phyloP scores from a whole-genome alignment of 2,888 invertebrate genomes.

The Eristalinus sepulchralis region DNA sequence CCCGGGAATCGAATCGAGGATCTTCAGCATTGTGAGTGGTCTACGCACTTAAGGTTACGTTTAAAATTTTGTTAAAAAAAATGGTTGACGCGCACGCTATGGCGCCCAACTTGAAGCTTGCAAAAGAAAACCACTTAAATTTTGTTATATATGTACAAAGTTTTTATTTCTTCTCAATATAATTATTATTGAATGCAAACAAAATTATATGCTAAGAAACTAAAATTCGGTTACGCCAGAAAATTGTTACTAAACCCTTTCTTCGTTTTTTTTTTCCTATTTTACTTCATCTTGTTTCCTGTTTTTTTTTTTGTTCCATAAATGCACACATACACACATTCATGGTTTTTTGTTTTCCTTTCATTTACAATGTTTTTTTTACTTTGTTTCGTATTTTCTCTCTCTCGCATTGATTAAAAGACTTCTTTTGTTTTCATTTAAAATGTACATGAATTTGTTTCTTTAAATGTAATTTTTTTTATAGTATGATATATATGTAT shows the following conservation, averaged over 20 bases:
- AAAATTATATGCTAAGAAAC: conserved; percentile 30
- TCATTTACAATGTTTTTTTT: conserved; percentile 19
- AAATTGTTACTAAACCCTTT: conserved; percentile 6
- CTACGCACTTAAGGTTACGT: too few relatives aligned
- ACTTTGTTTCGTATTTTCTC: neutral
- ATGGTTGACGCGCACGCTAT: too few relatives aligned
- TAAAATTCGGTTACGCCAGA: conserved; percentile 26
- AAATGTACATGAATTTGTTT: neutral
- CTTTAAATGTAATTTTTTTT: neutral
- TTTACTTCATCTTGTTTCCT: neutral
- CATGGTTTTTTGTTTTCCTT: neutral
- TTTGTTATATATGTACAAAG: conserved; percentile 54
- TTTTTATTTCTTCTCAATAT: conserved; percentile 49
- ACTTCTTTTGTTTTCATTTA: neutral
- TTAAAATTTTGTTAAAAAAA: too few relatives aligned
- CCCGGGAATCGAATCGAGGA: too few relatives aligned
- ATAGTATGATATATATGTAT: neutral
- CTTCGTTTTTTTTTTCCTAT: neutral
- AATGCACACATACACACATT: conserved; percentile 15
- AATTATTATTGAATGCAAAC: conserved; percentile 34
- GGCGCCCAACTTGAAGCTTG: too few relatives aligned
- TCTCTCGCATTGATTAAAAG: neutral
- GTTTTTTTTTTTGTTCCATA: neutral
- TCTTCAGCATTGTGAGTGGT: too few relatives aligned
- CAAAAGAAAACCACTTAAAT: neutral